Percentiles rank a stretch among this genome's conserved stretches.
Conservation (phyloP, 2,113 vertebrate species). For the Xerus inauris region DNA sequence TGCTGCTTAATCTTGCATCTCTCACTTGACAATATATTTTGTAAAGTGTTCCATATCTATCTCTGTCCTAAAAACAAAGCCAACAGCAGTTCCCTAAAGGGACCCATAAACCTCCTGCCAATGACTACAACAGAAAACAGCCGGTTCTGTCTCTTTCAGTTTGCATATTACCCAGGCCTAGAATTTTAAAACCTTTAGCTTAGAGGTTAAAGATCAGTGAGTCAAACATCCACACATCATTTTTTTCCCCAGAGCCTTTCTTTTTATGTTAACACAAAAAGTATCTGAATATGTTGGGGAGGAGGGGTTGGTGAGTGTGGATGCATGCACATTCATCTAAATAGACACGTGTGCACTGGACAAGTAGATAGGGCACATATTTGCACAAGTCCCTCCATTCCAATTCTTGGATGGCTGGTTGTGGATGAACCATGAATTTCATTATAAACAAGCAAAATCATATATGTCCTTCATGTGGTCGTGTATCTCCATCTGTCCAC, state of each 20-base stretch:
- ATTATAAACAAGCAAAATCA: too few relatives aligned
- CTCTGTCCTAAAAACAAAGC: not conserved
- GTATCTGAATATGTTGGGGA: not conserved
- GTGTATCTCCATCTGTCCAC: accelerated
- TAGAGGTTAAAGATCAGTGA: not conserved
- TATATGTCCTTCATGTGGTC: not conserved
- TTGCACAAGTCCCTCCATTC: not conserved
- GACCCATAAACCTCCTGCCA: not conserved
- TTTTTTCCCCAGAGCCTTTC: not conserved
- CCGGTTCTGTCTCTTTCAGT: not conserved
- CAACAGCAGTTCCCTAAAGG: not conserved
- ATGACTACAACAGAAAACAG: not conserved
- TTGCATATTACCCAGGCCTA: not conserved
- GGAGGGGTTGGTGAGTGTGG: too few relatives aligned
- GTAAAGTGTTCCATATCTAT: not conserved
- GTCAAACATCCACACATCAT: not conserved
- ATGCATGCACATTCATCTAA: not conserved
- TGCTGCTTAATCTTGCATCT: not conserved
- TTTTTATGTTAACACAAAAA: not conserved
- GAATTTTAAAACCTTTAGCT: not conserved
- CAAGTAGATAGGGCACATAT: not conserved
- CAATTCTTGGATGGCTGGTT: too few relatives aligned
- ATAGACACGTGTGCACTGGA: not conserved
- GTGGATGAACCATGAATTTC: too few relatives aligned
- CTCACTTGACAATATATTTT: not conserved